Evolutionary conservation across 1,140 invertebrate species (phyloP), one percentile per base, ranked within the genome.

Genomic region (Halesus radiatus): DNA sequence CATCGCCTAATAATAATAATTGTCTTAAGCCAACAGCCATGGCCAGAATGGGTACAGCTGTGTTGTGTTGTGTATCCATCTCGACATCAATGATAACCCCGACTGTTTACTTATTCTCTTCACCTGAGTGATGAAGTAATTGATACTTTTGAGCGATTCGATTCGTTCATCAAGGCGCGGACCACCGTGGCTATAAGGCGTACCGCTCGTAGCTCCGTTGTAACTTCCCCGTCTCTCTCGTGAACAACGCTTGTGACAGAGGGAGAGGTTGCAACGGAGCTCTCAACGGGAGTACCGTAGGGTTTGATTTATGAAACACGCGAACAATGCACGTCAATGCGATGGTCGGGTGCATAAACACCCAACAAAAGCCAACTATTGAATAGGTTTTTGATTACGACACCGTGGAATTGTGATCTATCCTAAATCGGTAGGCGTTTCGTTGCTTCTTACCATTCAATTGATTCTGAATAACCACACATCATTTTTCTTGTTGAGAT

Each of bases 141-240:
- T 45, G 66, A 70, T 70, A 45, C 66, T 70, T 70, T 70, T 70
- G 37, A 70, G 18, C 66, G 37, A 70, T 70, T 50, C 66, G 66
- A 32, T 70, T 13, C 37, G 66, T 70, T 23, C 66, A 45, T 45
- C 32, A 22, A 45, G 37, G 66, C 18, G 4, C 8, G 37, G 66
- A 70, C 66, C 66, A 70, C 66, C 66, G 66, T 32, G 66, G 29
- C 37, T 45, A 45, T 45, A 13, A 45, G 5, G 37, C 37, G 37
- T 45, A 45, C 37, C 37, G 37, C 10, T 45, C 7, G 7, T 13
- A 13, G 37, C 7, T 45, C 13, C 37, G 37, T 13, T 45, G 37
- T 13, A 45, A 10, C 10, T 1, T 45, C 37, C 13, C 37, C 10
- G 8, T 13, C 37, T 45, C 13, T 45, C 37, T 45, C 37, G 37